Evolutionary conservation across 2,888 invertebrate genomes (phyloP).

Genomic region (Platerodrilus igneus): DNA sequence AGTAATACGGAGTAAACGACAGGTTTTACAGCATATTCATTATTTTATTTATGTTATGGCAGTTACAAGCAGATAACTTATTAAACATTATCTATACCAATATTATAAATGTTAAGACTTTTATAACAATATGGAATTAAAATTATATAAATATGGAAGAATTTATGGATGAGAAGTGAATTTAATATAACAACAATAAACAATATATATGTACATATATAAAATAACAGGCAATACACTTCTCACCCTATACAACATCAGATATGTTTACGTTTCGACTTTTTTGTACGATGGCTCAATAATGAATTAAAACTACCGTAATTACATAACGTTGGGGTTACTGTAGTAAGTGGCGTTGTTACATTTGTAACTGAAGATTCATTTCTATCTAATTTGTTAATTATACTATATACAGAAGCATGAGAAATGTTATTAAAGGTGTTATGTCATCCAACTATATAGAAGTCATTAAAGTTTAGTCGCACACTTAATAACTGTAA

Average conservation of each 20-base stretch:
- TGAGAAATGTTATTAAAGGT: constrained; percentile 41
- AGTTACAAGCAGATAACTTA: constrained; percentile 3
- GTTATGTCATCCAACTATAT: constrained; percentile 74
- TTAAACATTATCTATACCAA: constrained; percentile 5
- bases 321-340: constrained; percentile 31
- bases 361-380: constrained; percentile 1
- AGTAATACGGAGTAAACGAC: too few species aligned
- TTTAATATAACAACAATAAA: constrained; percentile 2
- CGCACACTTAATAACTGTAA: constrained; percentile 87
- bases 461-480: constrained; percentile 93
- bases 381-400: constrained; percentile 10
- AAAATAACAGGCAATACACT: constrained; percentile 8
- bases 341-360: constrained; percentile 12
- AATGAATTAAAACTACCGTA: constrained; percentile 43
- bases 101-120: constrained; percentile 3
- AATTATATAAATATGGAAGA: constrained; percentile 9
- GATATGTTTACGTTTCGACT: constrained; percentile 40
- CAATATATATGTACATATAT: background rate
- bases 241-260: constrained; percentile 48
- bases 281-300: constrained; percentile 31
- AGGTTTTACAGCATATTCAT: too few species aligned
- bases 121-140: constrained; percentile 3
- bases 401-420: constrained; percentile 31
- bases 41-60: too few species aligned
- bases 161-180: constrained; percentile 5